Percentiles rank a stretch among this genome's conserved stretches.
phyloP scores from a whole-genome alignment of 2,113 vertebrate species.

The Sinocyclocheilus rhinocerous region DNA sequence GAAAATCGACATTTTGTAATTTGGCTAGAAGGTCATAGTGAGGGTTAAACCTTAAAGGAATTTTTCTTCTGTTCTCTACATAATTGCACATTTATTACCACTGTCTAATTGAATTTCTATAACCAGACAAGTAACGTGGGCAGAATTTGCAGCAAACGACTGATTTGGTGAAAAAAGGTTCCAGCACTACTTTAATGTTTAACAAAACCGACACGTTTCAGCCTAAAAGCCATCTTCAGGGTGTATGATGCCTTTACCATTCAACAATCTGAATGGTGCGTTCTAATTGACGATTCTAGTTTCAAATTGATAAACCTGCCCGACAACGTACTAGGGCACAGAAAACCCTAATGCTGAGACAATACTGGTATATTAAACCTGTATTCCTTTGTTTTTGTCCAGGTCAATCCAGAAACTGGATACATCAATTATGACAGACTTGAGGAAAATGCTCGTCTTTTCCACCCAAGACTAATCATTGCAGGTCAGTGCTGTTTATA shows the following conservation, averaged over 20 bases:
- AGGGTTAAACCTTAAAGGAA: too few relatives aligned
- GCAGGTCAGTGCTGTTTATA: constrained; percentile 76
- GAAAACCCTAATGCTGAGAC: background rate
- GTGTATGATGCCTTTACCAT: background rate
- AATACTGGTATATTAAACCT: background rate
- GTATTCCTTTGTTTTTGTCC: background rate
- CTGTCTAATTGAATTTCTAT: too few relatives aligned
- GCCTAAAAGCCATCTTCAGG: too few relatives aligned
- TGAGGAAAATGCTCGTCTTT: constrained; percentile 88
- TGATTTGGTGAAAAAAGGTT: too few relatives aligned
- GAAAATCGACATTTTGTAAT: background rate
- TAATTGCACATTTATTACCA: too few relatives aligned
- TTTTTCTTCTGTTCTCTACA: too few relatives aligned
- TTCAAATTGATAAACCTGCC: too few relatives aligned
- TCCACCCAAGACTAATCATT: constrained; percentile 92
- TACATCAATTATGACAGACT: constrained; percentile 90
- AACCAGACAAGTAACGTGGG: background rate
- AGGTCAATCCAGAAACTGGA: constrained; percentile 92
- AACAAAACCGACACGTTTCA: too few relatives aligned
- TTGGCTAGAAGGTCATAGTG: background rate
- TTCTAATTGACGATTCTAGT: background rate
- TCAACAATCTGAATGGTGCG: background rate
- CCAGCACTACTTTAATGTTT: too few relatives aligned
- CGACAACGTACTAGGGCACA: background rate
- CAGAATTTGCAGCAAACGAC: too few relatives aligned